Evolutionary conservation across 2,113 vertebrate genomes (phyloP), one percentile per base, ranked within the genome.

Genomic region (Microcebus tavaratra): DNA sequence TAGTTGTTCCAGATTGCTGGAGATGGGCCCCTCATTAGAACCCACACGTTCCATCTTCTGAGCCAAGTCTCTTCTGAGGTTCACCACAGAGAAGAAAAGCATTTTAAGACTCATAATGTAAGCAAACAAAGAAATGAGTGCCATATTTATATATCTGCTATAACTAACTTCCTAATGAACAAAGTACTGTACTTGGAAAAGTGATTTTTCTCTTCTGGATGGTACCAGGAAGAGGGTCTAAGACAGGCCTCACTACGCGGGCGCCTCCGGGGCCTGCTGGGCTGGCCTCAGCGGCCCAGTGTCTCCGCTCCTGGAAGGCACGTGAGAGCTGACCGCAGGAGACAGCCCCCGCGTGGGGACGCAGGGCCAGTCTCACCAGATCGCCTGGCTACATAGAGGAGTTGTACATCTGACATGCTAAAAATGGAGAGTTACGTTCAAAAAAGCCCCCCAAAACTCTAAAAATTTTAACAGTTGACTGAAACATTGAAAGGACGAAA

Each of bases 271-370:
- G 55, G 65, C 42, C 50, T 2, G 17, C 9, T 25, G 27, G 42
- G 45, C 13, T 84, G 18, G 25, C 23, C 61, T 17, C 17, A 8
- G 7, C 11, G 8, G 1, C 36, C 8, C 2, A 55, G 31, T 25
- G 0, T 8, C 25, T 34, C 9, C 15, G 18, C 31, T 42, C 55
- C 53, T 18, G 59, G 55, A 34, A 86, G 48, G 73, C 42, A 8
- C 29, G 1, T 0, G 36, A 65, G 5, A 1, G 0, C 31, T 39
- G 27, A 0, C 8, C 61, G 53, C 48, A 17, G 45, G 11, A 84
- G 78, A 27, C 20, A 1, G 34, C 31, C 72, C 59, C 45, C 61
- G 39, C 3, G 15, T 0, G 1, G 34, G 68, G 25, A 65, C 31
- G 4, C 5, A 18, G 27, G 39, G 29, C 34, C 39, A 39, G 45